phyloP scores from a whole-genome alignment of 1,140 invertebrate species.

The Cotesia glomerata region DNA sequence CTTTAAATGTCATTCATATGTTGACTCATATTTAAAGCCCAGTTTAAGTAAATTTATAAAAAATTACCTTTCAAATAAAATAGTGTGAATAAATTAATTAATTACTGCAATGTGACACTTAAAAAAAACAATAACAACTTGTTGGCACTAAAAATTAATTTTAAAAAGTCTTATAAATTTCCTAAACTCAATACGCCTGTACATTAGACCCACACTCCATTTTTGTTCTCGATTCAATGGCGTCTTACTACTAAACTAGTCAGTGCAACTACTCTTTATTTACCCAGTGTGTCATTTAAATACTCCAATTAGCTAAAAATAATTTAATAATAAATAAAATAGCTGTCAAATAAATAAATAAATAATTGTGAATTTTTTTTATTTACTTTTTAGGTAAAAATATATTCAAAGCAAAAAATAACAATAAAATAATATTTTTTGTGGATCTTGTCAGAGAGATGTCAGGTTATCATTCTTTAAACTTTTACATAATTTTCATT shows the following conservation, averaged over 20 bases:
- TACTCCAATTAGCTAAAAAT: neutral
- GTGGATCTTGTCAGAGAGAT: neutral
- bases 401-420: neutral
- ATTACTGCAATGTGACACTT: no score
- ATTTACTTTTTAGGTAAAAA: neutral
- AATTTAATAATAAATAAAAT: no score
- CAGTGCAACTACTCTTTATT: neutral
- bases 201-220: constrained; percentile 15
- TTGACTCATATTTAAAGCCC: no score
- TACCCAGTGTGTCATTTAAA: neutral
- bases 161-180: no score
- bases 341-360: neutral
- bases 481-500: constrained; percentile 5
- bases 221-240: constrained; percentile 4
- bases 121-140: no score
- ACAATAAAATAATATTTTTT: neutral
- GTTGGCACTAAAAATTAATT: no score
- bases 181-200: constrained; percentile 27
- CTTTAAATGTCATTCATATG: no score
- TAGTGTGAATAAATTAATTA: no score
- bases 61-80: no score
- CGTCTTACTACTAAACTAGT: neutral
- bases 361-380: neutral
- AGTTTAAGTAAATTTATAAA: no score
- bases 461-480: neutral